phyloP scores from a whole-genome alignment of 2,888 invertebrate genomes.

The Geotrupes spiniger region DNA sequence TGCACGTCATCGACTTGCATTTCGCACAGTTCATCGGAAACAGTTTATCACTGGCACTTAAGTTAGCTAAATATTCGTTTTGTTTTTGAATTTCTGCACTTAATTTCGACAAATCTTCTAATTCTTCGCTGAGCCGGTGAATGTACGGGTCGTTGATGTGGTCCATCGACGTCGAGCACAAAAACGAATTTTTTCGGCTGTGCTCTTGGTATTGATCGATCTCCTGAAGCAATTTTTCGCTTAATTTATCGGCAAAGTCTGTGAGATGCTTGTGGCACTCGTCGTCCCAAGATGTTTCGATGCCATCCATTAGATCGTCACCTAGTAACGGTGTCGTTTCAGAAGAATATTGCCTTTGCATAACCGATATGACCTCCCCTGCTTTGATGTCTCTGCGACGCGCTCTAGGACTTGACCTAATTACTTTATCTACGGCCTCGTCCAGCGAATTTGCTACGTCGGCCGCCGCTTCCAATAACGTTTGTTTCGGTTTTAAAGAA shows the following conservation, averaged over 20 bases:
- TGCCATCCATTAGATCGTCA: slow-evolving; percentile 17
- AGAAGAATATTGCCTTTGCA: slow-evolving; percentile 31
- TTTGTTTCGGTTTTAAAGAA: slow-evolving; percentile 1
- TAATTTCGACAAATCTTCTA: slow-evolving; percentile 57
- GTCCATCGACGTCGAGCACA: slow-evolving; percentile 40
- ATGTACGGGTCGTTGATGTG: slow-evolving; percentile 60
- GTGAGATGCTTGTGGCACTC: slow-evolving; percentile 69
- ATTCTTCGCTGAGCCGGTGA: slow-evolving; percentile 58
- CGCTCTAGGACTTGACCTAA: slow-evolving; percentile 60
- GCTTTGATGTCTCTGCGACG: slow-evolving; percentile 55
- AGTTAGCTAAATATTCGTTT: slow-evolving; percentile 56
- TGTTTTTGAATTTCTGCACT: slow-evolving; percentile 60
- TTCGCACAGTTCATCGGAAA: slow-evolving; percentile 48
- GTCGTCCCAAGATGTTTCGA: slow-evolving; percentile 55
- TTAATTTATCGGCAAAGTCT: slow-evolving; percentile 79
- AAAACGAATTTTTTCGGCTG: slow-evolving; percentile 49
- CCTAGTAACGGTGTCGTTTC: slow-evolving; percentile 41
- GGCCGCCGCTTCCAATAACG: slow-evolving; percentile 60
- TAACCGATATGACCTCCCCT: slow-evolving; percentile 49
- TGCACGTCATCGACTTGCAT: slow-evolving; percentile 54
- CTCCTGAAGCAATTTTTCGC: slow-evolving; percentile 75
- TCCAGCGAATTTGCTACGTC: slow-evolving; percentile 65
- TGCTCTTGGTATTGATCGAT: slow-evolving; percentile 61
- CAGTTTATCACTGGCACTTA: slow-evolving; percentile 52
- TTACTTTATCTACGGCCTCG: slow-evolving; percentile 66